Evolutionary conservation across 1,140 invertebrate species (phyloP), one percentile per base, ranked within the genome.

Genomic region (Paralvinella palmiformis): DNA sequence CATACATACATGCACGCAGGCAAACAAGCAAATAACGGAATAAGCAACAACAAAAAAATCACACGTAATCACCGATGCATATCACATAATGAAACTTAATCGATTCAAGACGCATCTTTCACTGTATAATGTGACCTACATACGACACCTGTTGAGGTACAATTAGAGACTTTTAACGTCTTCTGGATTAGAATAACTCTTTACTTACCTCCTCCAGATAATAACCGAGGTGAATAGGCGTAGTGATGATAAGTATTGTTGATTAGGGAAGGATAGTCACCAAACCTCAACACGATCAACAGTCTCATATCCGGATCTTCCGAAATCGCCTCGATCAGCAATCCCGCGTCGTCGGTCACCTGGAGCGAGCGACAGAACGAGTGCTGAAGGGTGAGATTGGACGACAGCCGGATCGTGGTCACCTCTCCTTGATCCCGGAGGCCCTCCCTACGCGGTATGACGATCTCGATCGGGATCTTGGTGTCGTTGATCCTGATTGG

Each of bases 361-460:
- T 63, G n/a, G 10, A 66, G 44, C 33, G 29, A 48, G n/a, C 65
- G 62, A 33, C 67, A 69, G 45, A 69, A 71, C 36, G 69, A 67
- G 45, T 63, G 50, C 20, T 68, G 65, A 22, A 63, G 57, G 24
- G 65, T 48, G 53, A 66, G 59, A 2, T 62, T 35, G 3, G 63
- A 41, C 24, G 71, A 71, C 10, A 37, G 60, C 1, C 69, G 70
- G 1, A 37, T 37, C 10, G 62, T 44, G 1, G 58, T 29, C 35
- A 61, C 45, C 6, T 66, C 36, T 5, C n/a, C 48, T 0, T 63
- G 52, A 37, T 63, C 60, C 17, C n/a, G n/a, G n/a, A n/a, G n/a
- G n/a, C n/a, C n/a, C n/a, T 33, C 36, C 32, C 71, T 69, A 3
- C 62, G 48, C 0, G 69, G 68, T 22, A 76, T 69, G 44, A 66